Evolutionary conservation across 2,888 invertebrate species (phyloP), one percentile per base, ranked within the genome.

Genomic region (Amiota communis): DNA sequence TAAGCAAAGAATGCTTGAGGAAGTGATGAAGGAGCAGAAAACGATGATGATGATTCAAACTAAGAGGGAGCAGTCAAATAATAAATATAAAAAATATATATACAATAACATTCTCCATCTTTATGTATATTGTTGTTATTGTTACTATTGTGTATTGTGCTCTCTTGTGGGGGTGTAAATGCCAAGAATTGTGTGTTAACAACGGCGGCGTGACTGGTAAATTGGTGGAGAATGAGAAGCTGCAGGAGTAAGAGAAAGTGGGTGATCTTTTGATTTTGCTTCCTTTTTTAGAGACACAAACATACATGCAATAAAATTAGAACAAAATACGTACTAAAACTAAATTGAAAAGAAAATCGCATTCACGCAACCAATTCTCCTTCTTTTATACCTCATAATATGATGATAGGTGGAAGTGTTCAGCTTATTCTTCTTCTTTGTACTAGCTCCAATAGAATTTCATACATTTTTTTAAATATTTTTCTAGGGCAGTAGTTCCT

Each of bases 261-360:
- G 56, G 59, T 20, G 61, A 20, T 8, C 23, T 10, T 15, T 12
- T 46, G 59, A 72, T 70, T 13, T 12, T 12, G 48, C 13, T 10
- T 46, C 51, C 76, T 85, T 85, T 67, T 83, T 84, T 82, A 85
- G 36, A 36, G 36, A 36, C 36, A 36, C 36, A 36, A 36, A 6
- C 36, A 36, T 36, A 84, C 77, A 75, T 73, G 84, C 82, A 79
- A 83, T 83, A 83, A 83, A 83, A 83, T 83, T 84, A 83, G 81
- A 85, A 79, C 78, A 79, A 83, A 84, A 83, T 84, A 79, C 79
- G 80, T 79, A 79, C 78, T 84, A 86, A 85, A 84, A 84, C 78
- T 80, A 86, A 84, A 83, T 84, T 82, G 83, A 84, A 84, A 83
- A 83, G 85, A 84, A 86, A 84, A 83, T 83, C 82, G 84, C 75